Evolutionary conservation across 2,797 vertebrate genomes (phyloP).

Genomic region (Chromis chromis): DNA sequence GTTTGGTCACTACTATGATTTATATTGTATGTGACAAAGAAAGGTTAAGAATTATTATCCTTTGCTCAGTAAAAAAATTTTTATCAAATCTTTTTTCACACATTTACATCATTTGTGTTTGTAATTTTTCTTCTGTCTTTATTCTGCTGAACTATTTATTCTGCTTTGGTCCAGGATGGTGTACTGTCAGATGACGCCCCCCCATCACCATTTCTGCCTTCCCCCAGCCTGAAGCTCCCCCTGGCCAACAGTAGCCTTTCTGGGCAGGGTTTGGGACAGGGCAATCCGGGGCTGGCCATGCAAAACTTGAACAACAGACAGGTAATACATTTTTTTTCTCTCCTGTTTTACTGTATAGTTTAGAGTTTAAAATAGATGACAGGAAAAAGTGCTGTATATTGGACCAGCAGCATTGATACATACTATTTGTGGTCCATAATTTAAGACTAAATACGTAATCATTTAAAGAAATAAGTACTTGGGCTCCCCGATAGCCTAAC

Average conservation of each 20-base stretch:
- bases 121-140: constrained; percentile 40
- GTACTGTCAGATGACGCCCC: constrained; percentile 95
- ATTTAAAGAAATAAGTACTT: background rate
- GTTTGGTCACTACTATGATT: too few species aligned
- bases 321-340: constrained; percentile 78
- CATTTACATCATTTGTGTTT: background rate
- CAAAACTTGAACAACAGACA: constrained; percentile 99
- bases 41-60: too few species aligned
- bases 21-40: too few species aligned
- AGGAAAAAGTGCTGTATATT: background rate
- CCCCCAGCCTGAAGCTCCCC: constrained; percentile 98
- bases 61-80: too few species aligned
- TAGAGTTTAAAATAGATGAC: background rate
- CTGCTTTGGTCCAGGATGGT: constrained; percentile 88
- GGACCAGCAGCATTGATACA: background rate
- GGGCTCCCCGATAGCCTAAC: too few species aligned
- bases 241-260: constrained; percentile 97
- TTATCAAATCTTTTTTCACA: background rate
- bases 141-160: constrained; percentile 56
- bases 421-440: background rate
- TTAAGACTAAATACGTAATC: background rate
- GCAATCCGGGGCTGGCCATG: constrained; percentile 97
- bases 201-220: constrained; percentile 99
- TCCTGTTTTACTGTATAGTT: background rate
- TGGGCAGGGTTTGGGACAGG: constrained; percentile 95